phyloP scores from a whole-genome alignment of 2,797 vertebrate species.

The Sebastes cheni region DNA sequence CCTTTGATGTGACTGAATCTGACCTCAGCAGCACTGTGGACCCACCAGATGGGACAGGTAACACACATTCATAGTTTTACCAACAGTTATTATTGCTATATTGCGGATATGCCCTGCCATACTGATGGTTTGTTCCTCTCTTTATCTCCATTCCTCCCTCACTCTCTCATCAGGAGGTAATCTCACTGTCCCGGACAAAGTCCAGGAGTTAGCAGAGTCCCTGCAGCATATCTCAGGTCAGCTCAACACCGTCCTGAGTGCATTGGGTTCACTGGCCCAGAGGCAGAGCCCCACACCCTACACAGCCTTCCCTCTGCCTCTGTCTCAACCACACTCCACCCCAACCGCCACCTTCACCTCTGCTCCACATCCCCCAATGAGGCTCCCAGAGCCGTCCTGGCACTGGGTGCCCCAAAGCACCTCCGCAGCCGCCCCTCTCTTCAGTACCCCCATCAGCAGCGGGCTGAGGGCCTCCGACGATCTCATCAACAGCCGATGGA shows the following conservation, averaged over 20 bases:
- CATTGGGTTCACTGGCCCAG: slow-evolving; percentile 79
- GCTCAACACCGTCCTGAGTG: slow-evolving; percentile 83
- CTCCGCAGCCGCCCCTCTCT: slow-evolving; percentile 56
- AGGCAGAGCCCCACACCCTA: slow-evolving; percentile 43
- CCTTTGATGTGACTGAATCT: slow-evolving; percentile 87
- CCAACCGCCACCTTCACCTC: slow-evolving; percentile 8
- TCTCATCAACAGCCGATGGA: slow-evolving; percentile 84
- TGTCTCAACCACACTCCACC: slow-evolving; percentile 15
- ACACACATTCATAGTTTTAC: background rate
- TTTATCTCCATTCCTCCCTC: background rate
- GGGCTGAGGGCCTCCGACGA: slow-evolving; percentile 70
- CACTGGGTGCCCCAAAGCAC: slow-evolving; percentile 65
- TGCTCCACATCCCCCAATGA: slow-evolving; percentile 3
- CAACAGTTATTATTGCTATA: background rate
- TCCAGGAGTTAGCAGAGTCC: slow-evolving; percentile 85
- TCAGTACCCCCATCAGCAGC: slow-evolving; percentile 29
- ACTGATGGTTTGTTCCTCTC: background rate
- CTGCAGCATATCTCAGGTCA: slow-evolving; percentile 88
- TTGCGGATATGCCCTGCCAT: background rate
- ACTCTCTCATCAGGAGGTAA: background rate
- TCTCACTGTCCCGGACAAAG: slow-evolving; percentile 77
- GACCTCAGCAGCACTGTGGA: slow-evolving; percentile 80
- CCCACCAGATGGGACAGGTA: slow-evolving; percentile 65
- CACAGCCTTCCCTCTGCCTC: slow-evolving; percentile 24
- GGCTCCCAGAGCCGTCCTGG: slow-evolving; percentile 58